A percentile compares a stretch with the other conserved stretches of the same genome.
Conservation (phyloP, 2,113 vertebrate genomes). For the Onychorhynchus coronatus region DNA sequence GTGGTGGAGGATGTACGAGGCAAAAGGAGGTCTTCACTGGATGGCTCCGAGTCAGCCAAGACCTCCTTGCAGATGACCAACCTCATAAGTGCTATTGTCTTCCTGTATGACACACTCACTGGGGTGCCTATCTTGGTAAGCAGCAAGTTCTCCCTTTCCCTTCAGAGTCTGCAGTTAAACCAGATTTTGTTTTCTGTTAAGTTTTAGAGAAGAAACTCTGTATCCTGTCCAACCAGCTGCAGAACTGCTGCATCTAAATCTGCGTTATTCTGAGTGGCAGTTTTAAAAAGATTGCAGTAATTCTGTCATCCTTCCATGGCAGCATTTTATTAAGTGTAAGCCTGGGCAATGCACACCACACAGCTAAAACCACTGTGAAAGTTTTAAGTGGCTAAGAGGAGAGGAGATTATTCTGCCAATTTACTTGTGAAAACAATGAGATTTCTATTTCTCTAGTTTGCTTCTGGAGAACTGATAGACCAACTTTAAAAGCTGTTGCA, state of each 20-base stretch:
- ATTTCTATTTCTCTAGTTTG: neutral
- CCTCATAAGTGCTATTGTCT: constrained; percentile 83
- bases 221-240: neutral
- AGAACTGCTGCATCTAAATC: neutral
- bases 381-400: neutral
- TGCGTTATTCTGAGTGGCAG: neutral
- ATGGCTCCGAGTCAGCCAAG: constrained; percentile 82
- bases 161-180: neutral
- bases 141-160: neutral
- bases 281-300: constrained; percentile 6
- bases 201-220: neutral
- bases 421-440: neutral
- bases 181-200: neutral
- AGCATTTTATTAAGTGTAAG: neutral
- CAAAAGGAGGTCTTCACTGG: constrained; percentile 80
- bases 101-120: constrained; percentile 82
- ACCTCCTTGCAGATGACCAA: constrained; percentile 85
- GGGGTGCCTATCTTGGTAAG: constrained; percentile 85
- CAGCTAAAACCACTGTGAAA: neutral
- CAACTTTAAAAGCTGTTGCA: neutral
- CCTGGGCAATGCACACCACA: neutral
- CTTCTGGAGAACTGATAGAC: neutral
- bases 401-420: neutral
- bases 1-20: constrained; percentile 82
- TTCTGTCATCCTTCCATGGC: neutral